Evolutionary conservation across 2,113 vertebrate species (phyloP), one percentile per base, ranked within the genome.

Genomic region (Malurus melanocephalus): DNA sequence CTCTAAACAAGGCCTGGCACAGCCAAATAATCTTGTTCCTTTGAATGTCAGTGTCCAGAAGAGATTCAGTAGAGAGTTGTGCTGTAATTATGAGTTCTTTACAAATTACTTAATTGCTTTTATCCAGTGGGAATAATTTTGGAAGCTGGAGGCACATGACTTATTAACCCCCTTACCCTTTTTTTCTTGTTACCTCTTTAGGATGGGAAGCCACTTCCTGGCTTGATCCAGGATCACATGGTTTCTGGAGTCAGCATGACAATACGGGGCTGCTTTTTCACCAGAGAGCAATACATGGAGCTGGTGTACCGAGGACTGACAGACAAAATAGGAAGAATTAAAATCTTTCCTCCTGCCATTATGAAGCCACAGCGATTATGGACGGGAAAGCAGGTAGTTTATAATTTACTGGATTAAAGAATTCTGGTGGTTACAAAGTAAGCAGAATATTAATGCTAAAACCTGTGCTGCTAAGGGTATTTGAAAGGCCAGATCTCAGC

Each of bases 171-270:
- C 12, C 7, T 48, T 21, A 48, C 33, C 19, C 28, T 43, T 10
- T 79, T 86, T 80, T 49, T 56, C 22, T 65, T 80, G n/a, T 78
- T 53, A 6, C 33, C 78, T 81, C 40, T 62, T 49, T 38, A 99
- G 99, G 99, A 99, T 85, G 99, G 99, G 55, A 99, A 98, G 48
- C 99, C 99, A 3, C 92, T 99, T 87, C 99, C 99, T 2, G 99
- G 99, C 24, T 77, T 99, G 94, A 99, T 99, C 92, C 99, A 99
- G 94, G 99, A 99, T 93, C 99, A 99, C 97, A 99, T 99, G 98
- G 97, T 99, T 27, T 99, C 99, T 2, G 99, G 99, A 27, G 98
- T 98, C 33, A 98, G 97, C 93, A 99, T 99, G 99, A 99, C 99
- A 3, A 97, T 97, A n/a, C 97, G 98, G 7, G 97, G 98, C 89